A percentile compares a stretch with the other conserved stretches of the same genome.
phyloP scores from a whole-genome alignment of 2,113 vertebrate species.

The Dasyurus viverrinus region DNA sequence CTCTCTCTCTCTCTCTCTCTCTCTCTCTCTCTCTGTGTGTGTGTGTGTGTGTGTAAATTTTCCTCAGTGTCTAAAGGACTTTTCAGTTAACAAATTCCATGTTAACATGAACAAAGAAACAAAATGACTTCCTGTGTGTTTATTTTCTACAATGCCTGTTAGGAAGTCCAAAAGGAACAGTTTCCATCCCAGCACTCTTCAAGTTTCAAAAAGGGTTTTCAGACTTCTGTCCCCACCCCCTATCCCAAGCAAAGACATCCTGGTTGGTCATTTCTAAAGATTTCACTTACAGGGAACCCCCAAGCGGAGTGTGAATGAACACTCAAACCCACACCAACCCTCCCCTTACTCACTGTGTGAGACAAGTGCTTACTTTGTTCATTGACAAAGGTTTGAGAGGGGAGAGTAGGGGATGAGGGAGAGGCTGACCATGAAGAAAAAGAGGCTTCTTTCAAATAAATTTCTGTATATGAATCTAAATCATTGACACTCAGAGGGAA shows the following conservation, averaged over 20 bases:
- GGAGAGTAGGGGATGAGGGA: constrained; percentile 6
- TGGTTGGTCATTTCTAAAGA: constrained; percentile 80
- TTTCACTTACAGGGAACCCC: constrained; percentile 78
- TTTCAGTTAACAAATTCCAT: constrained; percentile 66
- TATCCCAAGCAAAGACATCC: constrained; percentile 77
- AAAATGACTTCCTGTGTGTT: constrained; percentile 80
- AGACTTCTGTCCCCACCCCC: constrained; percentile 66
- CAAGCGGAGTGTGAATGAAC: constrained; percentile 81
- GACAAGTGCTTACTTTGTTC: constrained; percentile 86
- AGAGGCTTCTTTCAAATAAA: constrained; percentile 79
- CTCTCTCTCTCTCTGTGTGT: no score
- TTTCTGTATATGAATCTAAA: constrained; percentile 82
- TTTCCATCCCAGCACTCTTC: constrained; percentile 75
- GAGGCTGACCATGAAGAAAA: constrained; percentile 74
- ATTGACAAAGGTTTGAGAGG: constrained; percentile 77
- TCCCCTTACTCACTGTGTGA: constrained; percentile 80
- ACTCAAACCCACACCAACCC: constrained; percentile 81
- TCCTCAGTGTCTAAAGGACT: constrained; percentile 25
- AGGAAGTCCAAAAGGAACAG: constrained; percentile 81
- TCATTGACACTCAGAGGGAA: constrained; percentile 76
- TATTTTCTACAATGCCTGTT: constrained; percentile 74
- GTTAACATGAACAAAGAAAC: constrained; percentile 77
- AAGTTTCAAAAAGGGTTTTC: constrained; percentile 72
- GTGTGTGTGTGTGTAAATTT: background rate
- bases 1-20: no score